phyloP scores from a whole-genome alignment of 2,888 invertebrate genomes.

The Fragum whitleyi region DNA sequence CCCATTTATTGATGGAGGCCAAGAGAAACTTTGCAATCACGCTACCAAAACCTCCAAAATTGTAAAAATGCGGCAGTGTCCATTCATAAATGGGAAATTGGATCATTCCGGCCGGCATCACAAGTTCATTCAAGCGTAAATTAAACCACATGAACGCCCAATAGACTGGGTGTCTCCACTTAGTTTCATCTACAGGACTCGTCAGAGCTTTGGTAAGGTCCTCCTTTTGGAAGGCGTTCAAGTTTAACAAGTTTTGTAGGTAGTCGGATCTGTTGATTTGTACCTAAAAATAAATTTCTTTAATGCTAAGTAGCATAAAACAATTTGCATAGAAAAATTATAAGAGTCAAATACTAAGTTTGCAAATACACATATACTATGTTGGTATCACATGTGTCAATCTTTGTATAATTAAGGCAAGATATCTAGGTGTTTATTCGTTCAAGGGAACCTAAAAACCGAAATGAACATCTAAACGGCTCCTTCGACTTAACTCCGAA shows the following conservation, averaged over 20 bases:
- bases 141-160: slow-evolving; percentile 69
- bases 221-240: slow-evolving; percentile 85
- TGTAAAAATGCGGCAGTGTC: slow-evolving; percentile 75
- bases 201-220: slow-evolving; percentile 73
- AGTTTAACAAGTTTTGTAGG: slow-evolving; percentile 86
- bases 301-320: too few species aligned
- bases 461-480: too few species aligned
- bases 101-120: slow-evolving; percentile 80
- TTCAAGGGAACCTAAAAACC: too few species aligned
- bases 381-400: too few species aligned
- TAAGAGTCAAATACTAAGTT: too few species aligned
- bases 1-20: slow-evolving; percentile 76
- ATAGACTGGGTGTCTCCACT: slow-evolving; percentile 73
- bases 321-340: too few species aligned
- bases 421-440: too few species aligned
- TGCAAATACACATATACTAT: too few species aligned
- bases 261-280: slow-evolving; percentile 87
- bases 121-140: slow-evolving; percentile 79
- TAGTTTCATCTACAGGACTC: slow-evolving; percentile 60
- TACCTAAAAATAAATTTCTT: too few species aligned
- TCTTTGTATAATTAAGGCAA: too few species aligned
- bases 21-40: slow-evolving; percentile 74
- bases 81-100: slow-evolving; percentile 81
- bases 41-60: slow-evolving; percentile 80
- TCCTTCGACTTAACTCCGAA: too few species aligned